Base-by-base conservation (phyloP, 2,113 vertebrate species). In the Malurus cyaneus region DNA sequence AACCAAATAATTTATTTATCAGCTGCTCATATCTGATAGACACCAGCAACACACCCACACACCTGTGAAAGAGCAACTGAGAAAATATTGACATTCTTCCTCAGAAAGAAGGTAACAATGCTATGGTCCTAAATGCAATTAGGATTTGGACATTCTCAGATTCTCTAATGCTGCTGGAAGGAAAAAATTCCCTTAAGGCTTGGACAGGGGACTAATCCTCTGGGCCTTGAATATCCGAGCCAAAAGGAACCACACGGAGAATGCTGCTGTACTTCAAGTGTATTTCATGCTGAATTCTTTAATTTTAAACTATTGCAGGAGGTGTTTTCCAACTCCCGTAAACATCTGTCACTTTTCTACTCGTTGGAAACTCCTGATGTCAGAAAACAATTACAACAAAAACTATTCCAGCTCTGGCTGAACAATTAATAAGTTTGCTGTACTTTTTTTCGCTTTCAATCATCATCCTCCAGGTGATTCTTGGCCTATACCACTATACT, bases 301-400 rank as follows among this genome's bases (percentile, higher is more conserved):
- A 60, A 91, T 96, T 95, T 91, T 78, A 93, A 94, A 93, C 73
- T 96, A 56, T 69, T 87, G 47, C 72, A 89, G 78, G 74, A 92
- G 65, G 26, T 84, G 62, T 39, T 96, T 52, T 46, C 87, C 26
- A 72, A 61, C 46, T 96, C 87, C 42, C 88, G 36, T 83, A 89
- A 96, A 93, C 32, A 71, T 96, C 94, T 96, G 49, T 66, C 91
- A 80, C 60, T 88, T 96, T 92, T 88, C 52, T 91, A 90, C 92
- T 97, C 44, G 47, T 29, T 86, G n/a, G 56, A 89, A 92, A 84
- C 49, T n/a, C 34, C 64, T 92, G 62, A 72, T 83, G 42, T 86
- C 86, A 96, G 70, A 80, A 91, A 79, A 76, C 23, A 47, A 47
- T 42, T 84, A 65, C 24, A 73, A 52, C 85, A 92, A 81, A 86